Conservation (phyloP, 2,113 vertebrate genomes). For the Notarius lentiginosus region DNA sequence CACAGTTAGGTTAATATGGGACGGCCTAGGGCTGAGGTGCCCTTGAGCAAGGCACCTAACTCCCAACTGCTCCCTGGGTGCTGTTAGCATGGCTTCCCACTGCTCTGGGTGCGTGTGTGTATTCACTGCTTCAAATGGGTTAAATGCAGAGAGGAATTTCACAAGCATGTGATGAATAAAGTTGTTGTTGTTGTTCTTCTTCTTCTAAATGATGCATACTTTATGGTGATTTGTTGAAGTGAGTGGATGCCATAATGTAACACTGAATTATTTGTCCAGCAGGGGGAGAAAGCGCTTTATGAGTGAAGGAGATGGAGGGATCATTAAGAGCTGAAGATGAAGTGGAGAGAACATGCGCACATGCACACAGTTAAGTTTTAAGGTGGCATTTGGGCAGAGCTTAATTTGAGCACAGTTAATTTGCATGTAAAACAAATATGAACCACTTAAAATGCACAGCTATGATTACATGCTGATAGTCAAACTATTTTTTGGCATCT, state of each 20-base stretch:
- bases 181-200: too few relatives aligned
- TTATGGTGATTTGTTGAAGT: background rate
- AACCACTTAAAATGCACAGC: background rate
- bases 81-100: too few relatives aligned
- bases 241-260: background rate
- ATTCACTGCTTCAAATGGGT: too few relatives aligned
- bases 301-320: slow-evolving; percentile 82
- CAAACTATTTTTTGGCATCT: background rate
- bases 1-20: too few relatives aligned
- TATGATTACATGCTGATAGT: background rate
- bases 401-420: slow-evolving; percentile 12
- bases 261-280: slow-evolving; percentile 41
- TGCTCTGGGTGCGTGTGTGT: too few relatives aligned
- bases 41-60: too few relatives aligned
- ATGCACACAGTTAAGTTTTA: slow-evolving; percentile 46
- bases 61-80: too few relatives aligned
- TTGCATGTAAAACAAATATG: slow-evolving; percentile 31
- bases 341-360: background rate
- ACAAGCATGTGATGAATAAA: too few relatives aligned
- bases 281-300: slow-evolving; percentile 87
- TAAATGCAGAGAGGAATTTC: too few relatives aligned
- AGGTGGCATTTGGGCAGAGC: slow-evolving; percentile 11
- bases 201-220: background rate
- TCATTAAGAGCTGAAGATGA: slow-evolving; percentile 71
- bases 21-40: too few relatives aligned